A percentile compares a stretch with the other conserved stretches of the same genome.
phyloP scores from a whole-genome alignment of 2,888 invertebrate genomes.

The Troides helena region DNA sequence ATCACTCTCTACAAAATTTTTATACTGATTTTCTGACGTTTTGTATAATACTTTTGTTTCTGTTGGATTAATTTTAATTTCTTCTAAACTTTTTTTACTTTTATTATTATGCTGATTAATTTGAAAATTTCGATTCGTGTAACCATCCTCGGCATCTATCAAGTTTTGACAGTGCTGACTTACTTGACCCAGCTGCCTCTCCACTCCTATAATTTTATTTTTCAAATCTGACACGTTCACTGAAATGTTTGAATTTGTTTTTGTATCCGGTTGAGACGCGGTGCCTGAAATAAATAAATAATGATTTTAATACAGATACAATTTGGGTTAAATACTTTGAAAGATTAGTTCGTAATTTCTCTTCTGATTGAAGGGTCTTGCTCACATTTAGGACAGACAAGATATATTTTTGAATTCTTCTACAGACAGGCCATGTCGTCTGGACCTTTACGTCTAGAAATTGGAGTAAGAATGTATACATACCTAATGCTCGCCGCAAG shows the following conservation, averaged over 20 bases:
- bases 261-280: slow-evolving; percentile 57
- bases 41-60: slow-evolving; percentile 55
- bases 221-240: slow-evolving; percentile 62
- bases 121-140: slow-evolving; percentile 4
- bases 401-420: too few relatives aligned
- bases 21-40: slow-evolving; percentile 44
- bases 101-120: slow-evolving; percentile 19
- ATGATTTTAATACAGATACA: neutral
- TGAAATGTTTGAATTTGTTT: slow-evolving; percentile 62
- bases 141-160: slow-evolving; percentile 40
- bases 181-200: slow-evolving; percentile 56
- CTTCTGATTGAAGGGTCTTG: too few relatives aligned
- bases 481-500: slow-evolving; percentile 62
- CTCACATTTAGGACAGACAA: too few relatives aligned
- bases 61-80: slow-evolving; percentile 12
- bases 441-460: too few relatives aligned
- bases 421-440: too few relatives aligned
- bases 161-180: slow-evolving; percentile 54
- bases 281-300: slow-evolving; percentile 51
- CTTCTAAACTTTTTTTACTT: slow-evolving; percentile 33
- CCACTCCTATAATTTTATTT: slow-evolving; percentile 58
- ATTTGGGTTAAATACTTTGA: neutral
- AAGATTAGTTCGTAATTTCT: too few relatives aligned
- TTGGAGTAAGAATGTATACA: neutral
- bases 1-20: slow-evolving; percentile 46